Evolutionary conservation across 2,113 vertebrate species (phyloP).

Genomic region (Callipepla californica): DNA sequence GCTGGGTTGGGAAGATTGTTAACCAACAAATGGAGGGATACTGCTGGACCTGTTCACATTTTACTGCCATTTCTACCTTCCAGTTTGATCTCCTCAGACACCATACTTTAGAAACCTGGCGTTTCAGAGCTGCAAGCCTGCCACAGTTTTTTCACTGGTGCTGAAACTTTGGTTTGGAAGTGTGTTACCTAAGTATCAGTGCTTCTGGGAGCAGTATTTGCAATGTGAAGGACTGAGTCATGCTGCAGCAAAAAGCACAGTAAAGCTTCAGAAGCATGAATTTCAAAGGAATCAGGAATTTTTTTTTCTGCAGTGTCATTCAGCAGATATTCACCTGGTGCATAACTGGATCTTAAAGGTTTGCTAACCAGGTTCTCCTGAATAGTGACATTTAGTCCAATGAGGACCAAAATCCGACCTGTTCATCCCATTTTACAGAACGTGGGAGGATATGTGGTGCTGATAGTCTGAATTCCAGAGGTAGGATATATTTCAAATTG

Average conservation of each 20-base stretch:
- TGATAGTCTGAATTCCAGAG: neutral
- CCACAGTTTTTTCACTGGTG: neutral
- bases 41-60: fast-evolving
- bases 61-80: neutral
- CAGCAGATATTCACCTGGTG: fast-evolving
- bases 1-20: neutral
- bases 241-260: fast-evolving
- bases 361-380: neutral
- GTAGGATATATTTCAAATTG: neutral
- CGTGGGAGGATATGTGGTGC: fast-evolving
- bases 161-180: neutral
- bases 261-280: neutral
- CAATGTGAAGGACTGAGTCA: neutral
- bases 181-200: neutral
- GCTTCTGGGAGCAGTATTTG: neutral
- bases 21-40: neutral
- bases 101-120: fast-evolving
- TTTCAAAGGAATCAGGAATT: neutral
- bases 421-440: neutral
- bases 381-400: neutral
- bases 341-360: neutral
- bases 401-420: fast-evolving
- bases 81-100: neutral
- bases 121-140: neutral
- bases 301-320: fast-evolving